Evolutionary conservation across 2,888 invertebrate genomes (phyloP).

Genomic region (Platycheirus albimanus): DNA sequence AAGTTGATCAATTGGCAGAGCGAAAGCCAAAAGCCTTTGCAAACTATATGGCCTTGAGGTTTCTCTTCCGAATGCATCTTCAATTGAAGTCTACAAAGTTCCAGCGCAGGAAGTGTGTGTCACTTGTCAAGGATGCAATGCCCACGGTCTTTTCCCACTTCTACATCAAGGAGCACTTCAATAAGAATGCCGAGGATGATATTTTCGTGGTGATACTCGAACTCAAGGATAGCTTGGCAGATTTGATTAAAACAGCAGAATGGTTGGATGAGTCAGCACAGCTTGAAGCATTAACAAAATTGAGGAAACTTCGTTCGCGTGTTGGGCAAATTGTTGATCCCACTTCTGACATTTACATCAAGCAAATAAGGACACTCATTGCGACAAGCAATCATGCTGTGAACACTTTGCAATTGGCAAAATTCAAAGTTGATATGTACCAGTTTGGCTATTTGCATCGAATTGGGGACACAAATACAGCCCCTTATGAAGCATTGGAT

Average conservation of each 20-base stretch:
- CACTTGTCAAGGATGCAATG: conserved; percentile 19
- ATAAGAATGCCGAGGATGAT: conserved; percentile 75
- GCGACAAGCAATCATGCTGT: conserved; percentile 75
- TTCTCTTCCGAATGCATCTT: conserved; percentile 78
- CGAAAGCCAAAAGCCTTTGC: conserved; percentile 78
- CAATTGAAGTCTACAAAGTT: conserved; percentile 75
- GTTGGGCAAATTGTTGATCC: conserved; percentile 77
- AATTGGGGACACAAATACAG: conserved; percentile 59
- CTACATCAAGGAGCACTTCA: conserved; percentile 76
- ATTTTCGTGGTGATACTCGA: conserved; percentile 76
- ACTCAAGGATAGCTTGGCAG: conserved; percentile 76
- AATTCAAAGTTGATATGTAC: conserved; percentile 72
- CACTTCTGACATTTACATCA: conserved; percentile 76
- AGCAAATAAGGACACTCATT: conserved; percentile 75
- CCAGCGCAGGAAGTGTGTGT: conserved; percentile 69
- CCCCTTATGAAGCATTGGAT: conserved; percentile 76
- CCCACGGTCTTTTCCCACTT: conserved; percentile 20
- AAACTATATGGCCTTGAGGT: conserved; percentile 80
- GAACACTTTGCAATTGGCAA: conserved; percentile 76
- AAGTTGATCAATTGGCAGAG: conserved; percentile 76
- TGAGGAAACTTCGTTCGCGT: conserved; percentile 75
- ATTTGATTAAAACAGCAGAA: conserved; percentile 76
- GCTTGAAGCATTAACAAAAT: conserved; percentile 77
- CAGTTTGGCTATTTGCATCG: conserved; percentile 77
- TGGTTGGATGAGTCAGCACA: conserved; percentile 79